A percentile compares a stretch with the other conserved stretches of the same genome.
These are phyloP conservation scores for Hypocryptadius cinnamomeus DNA, from an alignment of 2,113 vertebrate genomes.

Conservation along the genomic window DNA sequence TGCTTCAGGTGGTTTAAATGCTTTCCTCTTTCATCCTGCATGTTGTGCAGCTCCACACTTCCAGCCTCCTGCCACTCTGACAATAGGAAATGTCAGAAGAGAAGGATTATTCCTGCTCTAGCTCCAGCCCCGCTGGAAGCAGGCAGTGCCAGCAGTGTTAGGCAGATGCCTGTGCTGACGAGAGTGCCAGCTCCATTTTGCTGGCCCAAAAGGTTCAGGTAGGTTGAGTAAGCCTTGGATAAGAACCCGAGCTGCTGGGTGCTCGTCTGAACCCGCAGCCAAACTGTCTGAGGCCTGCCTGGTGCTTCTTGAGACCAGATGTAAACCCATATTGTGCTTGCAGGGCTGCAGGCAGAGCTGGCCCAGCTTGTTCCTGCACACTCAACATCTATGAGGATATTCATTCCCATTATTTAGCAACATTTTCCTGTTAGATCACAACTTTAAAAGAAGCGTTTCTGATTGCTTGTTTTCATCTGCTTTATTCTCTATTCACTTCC, in stretches of 20 bases:
- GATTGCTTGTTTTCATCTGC: not conserved
- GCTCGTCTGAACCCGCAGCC: not conserved
- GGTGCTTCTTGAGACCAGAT: slow-evolving; percentile 26
- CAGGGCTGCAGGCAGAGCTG: slow-evolving; percentile 3
- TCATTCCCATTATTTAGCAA: not conserved
- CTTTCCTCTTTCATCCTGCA: not conserved
- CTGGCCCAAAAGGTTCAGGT: slow-evolving; percentile 30
- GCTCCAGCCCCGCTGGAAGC: slow-evolving; percentile 27
- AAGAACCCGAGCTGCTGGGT: not conserved
- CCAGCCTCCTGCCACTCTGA: not conserved
- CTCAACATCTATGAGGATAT: not conserved
- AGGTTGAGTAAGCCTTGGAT: slow-evolving; percentile 44
- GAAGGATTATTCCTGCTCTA: slow-evolving; percentile 27
- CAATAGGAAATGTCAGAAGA: slow-evolving; percentile 20
- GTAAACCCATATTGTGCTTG: slow-evolving; percentile 41
- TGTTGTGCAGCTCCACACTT: not conserved
- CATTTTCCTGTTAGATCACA: not conserved
- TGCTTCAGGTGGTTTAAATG: slow-evolving; percentile 1
- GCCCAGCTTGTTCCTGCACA: not conserved
- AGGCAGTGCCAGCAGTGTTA: not conserved
- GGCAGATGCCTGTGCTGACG: not conserved
- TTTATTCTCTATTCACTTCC: not conserved
- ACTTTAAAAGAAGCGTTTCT: not conserved
- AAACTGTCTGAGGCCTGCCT: slow-evolving; percentile 2
- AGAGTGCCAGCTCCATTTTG: not conserved